These are phyloP conservation scores for Cyprinodon tularosa DNA, from an alignment of 2,113 vertebrate genomes.

Conservation along the genomic window DNA sequence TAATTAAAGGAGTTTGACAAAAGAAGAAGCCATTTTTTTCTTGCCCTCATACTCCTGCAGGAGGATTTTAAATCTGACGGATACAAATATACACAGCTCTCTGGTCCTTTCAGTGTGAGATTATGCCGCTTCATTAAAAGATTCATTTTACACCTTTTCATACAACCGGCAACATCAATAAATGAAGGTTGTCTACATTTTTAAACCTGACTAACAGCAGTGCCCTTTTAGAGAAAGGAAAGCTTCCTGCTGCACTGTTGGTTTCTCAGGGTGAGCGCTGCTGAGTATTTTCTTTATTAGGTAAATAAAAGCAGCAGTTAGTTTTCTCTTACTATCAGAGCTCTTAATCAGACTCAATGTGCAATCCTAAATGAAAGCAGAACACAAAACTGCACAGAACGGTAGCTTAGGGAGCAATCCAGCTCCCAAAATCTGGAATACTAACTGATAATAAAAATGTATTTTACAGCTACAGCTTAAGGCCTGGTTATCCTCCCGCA, in stretches of 20 bases:
- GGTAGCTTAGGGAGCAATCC: background rate
- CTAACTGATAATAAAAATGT: background rate
- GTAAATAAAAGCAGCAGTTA: conserved; percentile 18
- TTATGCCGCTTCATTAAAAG: too few species aligned
- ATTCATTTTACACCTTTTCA: background rate
- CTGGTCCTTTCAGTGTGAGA: too few species aligned
- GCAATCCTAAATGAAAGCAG: conserved; percentile 19
- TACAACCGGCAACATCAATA: background rate
- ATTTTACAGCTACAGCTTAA: background rate
- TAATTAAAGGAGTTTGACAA: too few species aligned
- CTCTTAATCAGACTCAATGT: conserved; percentile 19
- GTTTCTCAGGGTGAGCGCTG: background rate
- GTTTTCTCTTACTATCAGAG: conserved; percentile 24
- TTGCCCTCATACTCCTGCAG: background rate
- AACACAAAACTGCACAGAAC: background rate
- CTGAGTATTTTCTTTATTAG: conserved; percentile 1
- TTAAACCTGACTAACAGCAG: background rate
- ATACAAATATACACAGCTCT: background rate
- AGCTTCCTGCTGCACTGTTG: background rate
- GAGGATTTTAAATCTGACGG: background rate
- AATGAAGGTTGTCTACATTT: background rate
- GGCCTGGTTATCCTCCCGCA: too few species aligned
- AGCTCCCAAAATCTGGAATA: background rate
- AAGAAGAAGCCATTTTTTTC: background rate
- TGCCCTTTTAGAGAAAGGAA: background rate